A percentile compares a stretch with the other conserved stretches of the same genome.
Evolutionary conservation across 1,140 invertebrate genomes (phyloP).

Genomic region (Lutraria rhynchaena): DNA sequence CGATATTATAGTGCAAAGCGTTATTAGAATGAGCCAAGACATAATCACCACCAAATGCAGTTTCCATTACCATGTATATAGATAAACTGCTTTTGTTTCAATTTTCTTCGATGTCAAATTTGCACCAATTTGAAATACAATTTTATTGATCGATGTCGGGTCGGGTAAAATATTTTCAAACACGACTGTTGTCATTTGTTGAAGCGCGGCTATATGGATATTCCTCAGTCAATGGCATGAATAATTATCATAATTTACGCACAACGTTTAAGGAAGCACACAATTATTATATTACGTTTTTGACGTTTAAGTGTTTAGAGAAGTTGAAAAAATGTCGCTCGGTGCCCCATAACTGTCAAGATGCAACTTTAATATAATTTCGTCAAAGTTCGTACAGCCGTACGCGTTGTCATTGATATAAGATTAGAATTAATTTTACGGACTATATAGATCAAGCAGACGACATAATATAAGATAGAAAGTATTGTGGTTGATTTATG

Average conservation of each 20-base stretch:
- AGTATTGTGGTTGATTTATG: no score
- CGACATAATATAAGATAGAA: constrained; percentile 16
- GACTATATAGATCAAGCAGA: constrained; percentile 23
- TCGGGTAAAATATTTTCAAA: no score
- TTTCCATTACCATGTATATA: no score
- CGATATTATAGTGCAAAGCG: no score
- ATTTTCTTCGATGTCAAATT: no score
- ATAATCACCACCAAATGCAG: no score
- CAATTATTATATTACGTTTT: constrained; percentile 20
- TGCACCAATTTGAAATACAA: no score
- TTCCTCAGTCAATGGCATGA: background rate
- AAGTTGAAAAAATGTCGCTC: constrained; percentile 1
- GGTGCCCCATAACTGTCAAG: constrained; percentile 12
- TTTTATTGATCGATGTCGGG: no score
- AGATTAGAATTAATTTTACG: constrained; percentile 15
- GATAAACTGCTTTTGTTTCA: no score
- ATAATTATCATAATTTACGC: constrained; percentile 31
- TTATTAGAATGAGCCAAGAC: no score
- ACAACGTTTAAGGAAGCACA: constrained; percentile 32
- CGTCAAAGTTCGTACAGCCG: background rate
- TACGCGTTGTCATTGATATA: constrained; percentile 1
- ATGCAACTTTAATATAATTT: constrained; percentile 22
- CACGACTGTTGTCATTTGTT: no score
- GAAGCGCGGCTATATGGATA: no score
- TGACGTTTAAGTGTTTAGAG: constrained; percentile 22